These are phyloP conservation scores for Ariopsis seemanni DNA, from an alignment of 2,113 vertebrate species.

Conservation along the genomic window DNA sequence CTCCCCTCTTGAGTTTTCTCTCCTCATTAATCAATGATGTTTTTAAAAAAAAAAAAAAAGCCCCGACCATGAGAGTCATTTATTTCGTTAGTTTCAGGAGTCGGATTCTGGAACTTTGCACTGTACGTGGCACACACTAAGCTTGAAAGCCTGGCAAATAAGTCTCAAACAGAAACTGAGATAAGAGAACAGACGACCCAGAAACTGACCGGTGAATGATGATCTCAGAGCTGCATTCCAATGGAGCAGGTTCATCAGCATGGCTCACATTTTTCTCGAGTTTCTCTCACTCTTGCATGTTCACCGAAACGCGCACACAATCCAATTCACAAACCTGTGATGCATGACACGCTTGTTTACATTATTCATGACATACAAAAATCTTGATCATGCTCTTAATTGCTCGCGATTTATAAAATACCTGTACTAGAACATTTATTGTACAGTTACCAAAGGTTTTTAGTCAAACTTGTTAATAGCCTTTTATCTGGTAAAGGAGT, in stretches of 20 bases:
- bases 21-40: neutral
- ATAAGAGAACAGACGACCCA: slow-evolving; percentile 50
- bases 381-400: neutral
- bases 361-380: neutral
- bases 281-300: neutral
- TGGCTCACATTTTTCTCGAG: slow-evolving; percentile 34
- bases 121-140: neutral
- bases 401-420: neutral
- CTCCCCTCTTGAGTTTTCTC: neutral
- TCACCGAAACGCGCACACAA: neutral
- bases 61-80: neutral
- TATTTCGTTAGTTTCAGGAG: neutral
- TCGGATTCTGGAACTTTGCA: neutral
- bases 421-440: too few relatives aligned
- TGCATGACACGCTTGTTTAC: neutral
- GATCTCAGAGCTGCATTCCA: slow-evolving; percentile 70
- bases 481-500: too few relatives aligned
- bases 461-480: too few relatives aligned
- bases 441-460: too few relatives aligned
- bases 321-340: neutral
- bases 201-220: slow-evolving; percentile 64
- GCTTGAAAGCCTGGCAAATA: neutral
- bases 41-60: neutral
- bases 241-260: slow-evolving; percentile 67
- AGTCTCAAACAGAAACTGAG: slow-evolving; percentile 33